Conservation (phyloP, 1,140 invertebrate genomes). For the Pseudobourletiella spinata region DNA sequence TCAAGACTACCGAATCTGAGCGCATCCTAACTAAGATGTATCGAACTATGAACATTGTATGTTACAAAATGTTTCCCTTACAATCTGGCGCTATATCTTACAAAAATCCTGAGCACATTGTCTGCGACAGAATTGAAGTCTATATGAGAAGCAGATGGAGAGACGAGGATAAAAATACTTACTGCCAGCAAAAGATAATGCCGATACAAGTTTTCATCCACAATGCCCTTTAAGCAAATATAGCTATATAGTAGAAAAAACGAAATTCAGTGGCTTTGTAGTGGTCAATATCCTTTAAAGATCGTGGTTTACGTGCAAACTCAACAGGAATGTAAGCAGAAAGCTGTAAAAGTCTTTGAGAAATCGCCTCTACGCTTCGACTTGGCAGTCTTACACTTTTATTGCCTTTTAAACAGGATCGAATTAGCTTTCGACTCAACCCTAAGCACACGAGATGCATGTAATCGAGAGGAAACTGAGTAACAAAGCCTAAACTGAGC, state of each 20-base stretch:
- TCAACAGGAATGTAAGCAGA: constrained; percentile 33
- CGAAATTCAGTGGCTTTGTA: background rate
- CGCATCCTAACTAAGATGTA: background rate
- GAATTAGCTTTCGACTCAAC: constrained; percentile 36
- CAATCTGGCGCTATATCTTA: too few species aligned
- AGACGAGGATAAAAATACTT: background rate
- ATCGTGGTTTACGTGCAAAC: constrained; percentile 39
- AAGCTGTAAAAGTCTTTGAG: constrained; percentile 9
- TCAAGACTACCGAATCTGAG: constrained; percentile 40
- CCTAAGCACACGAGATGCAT: constrained; percentile 39
- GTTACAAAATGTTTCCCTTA: background rate
- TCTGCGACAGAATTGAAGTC: background rate
- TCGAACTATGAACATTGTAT: background rate
- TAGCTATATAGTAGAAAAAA: background rate
- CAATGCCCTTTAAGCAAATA: background rate
- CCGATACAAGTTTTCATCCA: background rate
- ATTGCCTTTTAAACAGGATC: constrained; percentile 27
- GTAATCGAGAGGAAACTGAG: constrained; percentile 38
- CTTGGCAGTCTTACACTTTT: background rate
- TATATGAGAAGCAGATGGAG: background rate
- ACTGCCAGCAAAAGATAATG: background rate
- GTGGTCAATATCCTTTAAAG: constrained; percentile 35
- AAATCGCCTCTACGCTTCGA: too few species aligned
- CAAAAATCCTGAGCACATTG: background rate
- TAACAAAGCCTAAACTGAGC: constrained; percentile 34